Evolutionary conservation across 2,888 invertebrate genomes (phyloP).

Genomic region (Thecophora atra): DNA sequence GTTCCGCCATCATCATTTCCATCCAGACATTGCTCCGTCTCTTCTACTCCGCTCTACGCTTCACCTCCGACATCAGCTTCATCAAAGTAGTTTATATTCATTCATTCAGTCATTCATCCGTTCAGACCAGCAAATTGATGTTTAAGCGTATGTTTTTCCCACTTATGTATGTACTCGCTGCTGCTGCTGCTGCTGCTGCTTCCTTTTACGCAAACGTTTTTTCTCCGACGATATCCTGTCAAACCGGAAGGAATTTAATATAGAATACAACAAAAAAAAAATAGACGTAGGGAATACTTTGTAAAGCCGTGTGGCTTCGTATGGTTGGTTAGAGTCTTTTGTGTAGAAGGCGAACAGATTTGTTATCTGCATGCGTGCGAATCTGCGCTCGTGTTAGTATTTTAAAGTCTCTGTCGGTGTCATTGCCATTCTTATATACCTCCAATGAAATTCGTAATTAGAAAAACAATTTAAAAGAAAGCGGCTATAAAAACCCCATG

Average conservation of each 20-base stretch:
- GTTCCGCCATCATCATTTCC: no score
- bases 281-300: background rate
- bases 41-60: no score
- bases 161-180: no score
- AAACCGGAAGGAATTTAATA: constrained; percentile 39
- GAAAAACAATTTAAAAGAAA: no score
- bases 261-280: constrained; percentile 3
- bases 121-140: background rate
- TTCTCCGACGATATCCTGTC: constrained; percentile 26
- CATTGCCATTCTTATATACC: background rate
- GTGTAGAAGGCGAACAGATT: background rate
- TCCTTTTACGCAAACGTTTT: constrained; percentile 19
- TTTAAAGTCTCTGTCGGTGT: background rate
- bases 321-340: background rate
- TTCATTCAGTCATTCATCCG: background rate
- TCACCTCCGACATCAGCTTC: no score
- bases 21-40: no score
- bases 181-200: no score
- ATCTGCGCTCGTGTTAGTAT: background rate
- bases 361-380: background rate
- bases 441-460: no score
- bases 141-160: constrained; percentile 26
- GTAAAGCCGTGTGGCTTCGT: constrained; percentile 4
- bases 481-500: background rate
- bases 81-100: no score